A percentile compares a stretch with the other conserved stretches of the same genome.
These are phyloP conservation scores for Rapana venosa DNA, from an alignment of 2,888 invertebrate species.

Conservation along the genomic window DNA sequence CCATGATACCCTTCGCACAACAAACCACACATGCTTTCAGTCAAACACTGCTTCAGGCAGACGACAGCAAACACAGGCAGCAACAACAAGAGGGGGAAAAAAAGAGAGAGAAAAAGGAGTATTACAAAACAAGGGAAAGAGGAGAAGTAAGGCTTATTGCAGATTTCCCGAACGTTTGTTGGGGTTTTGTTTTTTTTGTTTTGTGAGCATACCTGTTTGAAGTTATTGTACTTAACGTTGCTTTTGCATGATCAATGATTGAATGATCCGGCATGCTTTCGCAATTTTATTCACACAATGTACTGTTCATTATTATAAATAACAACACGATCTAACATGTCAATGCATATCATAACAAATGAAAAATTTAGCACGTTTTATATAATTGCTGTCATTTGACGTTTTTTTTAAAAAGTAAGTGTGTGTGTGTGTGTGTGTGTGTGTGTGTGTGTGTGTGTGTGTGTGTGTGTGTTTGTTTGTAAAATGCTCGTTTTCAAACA, in stretches of 20 bases:
- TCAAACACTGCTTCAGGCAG: too few relatives aligned
- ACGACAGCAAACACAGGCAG: neutral
- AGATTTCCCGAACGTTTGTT: neutral
- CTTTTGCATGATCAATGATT: neutral
- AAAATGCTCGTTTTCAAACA: too few relatives aligned
- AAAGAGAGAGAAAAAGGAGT: neutral
- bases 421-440: slow-evolving; percentile 13
- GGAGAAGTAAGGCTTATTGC: neutral
- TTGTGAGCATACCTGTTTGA: neutral
- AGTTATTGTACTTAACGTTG: neutral
- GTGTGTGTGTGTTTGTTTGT: neutral
- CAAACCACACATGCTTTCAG: too few relatives aligned
- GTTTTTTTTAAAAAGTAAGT: neutral
- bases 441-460: neutral
- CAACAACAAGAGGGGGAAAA: neutral
- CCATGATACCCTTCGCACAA: neutral
- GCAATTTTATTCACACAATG: neutral
- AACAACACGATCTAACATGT: neutral
- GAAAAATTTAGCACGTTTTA: too few relatives aligned
- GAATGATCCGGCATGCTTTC: neutral
- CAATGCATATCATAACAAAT: neutral
- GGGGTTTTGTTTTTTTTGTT: neutral
- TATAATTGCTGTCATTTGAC: too few relatives aligned
- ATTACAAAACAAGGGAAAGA: neutral
- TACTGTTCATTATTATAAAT: neutral